Conservation (phyloP, 2,888 invertebrate species). For the Seira musarum region DNA sequence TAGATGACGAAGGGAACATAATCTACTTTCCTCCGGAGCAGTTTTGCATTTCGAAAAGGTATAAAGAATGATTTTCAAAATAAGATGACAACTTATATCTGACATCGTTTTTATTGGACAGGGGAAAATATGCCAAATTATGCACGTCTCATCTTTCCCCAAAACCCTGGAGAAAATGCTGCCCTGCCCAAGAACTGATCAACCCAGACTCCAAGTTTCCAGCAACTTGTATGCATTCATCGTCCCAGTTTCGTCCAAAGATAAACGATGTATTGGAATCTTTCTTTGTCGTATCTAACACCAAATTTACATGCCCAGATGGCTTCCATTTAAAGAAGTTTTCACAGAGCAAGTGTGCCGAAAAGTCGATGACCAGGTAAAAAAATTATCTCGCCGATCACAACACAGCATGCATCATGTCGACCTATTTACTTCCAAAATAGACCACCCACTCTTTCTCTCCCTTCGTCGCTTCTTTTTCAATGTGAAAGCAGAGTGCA, state of each 20-base stretch:
- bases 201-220: conserved; percentile 9
- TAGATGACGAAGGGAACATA: no score
- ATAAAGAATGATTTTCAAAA: no score
- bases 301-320: conserved; percentile 28
- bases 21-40: conserved; percentile 39
- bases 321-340: conserved; percentile 38
- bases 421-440: neutral
- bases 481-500: no score
- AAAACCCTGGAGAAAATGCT: conserved; percentile 50
- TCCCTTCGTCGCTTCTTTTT: no score
- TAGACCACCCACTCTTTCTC: no score
- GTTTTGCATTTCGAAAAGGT: conserved; percentile 33
- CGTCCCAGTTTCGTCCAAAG: conserved; percentile 23
- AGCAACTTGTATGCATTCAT: conserved; percentile 13
- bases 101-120: conserved; percentile 1
- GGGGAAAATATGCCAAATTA: conserved; percentile 16
- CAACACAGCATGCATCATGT: conserved; percentile 8
- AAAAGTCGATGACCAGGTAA: conserved; percentile 22
- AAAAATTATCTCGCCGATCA: neutral
- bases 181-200: conserved; percentile 34
- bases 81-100: no score
- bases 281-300: neutral
- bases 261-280: neutral
- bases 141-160: neutral
- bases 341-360: conserved; percentile 16